phyloP scores from a whole-genome alignment of 2,797 vertebrate genomes.

The Argya squamiceps region DNA sequence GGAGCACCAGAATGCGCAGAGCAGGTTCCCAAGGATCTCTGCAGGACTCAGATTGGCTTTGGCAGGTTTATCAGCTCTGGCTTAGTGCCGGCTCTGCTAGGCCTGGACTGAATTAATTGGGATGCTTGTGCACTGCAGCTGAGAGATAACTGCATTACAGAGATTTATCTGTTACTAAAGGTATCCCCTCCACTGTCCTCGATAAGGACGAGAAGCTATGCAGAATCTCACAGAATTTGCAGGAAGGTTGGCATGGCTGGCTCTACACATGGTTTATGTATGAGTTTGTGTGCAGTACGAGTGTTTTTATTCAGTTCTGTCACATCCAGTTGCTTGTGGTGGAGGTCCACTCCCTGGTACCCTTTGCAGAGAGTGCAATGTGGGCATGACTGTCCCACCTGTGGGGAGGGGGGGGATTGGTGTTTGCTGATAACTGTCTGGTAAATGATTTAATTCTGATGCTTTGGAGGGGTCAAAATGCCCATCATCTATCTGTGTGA shows the following conservation, averaged over 20 bases:
- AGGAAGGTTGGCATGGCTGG: slow-evolving; percentile 8
- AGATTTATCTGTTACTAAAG: slow-evolving; percentile 65
- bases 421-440: background rate
- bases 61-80: slow-evolving; percentile 67
- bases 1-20: background rate
- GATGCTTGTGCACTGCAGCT: slow-evolving; percentile 59
- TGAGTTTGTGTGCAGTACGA: background rate
- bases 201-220: slow-evolving; percentile 40
- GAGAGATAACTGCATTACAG: slow-evolving; percentile 69
- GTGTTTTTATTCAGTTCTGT: background rate
- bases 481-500: background rate
- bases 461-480: background rate
- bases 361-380: background rate
- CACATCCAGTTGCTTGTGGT: background rate
- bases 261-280: slow-evolving; percentile 9
- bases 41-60: slow-evolving; percentile 58
- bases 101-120: slow-evolving; percentile 68
- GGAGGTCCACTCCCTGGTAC: background rate
- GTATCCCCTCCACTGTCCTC: slow-evolving; percentile 45
- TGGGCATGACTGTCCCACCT: background rate
- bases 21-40: slow-evolving; percentile 18
- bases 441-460: background rate
- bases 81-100: slow-evolving; percentile 62
- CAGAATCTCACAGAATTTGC: slow-evolving; percentile 24
- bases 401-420: background rate